Percentiles rank a stretch among this genome's conserved stretches.
These are phyloP conservation scores for Cerastis leucographa DNA, from an alignment of 2,888 invertebrate genomes.

Conservation along the genomic window DNA sequence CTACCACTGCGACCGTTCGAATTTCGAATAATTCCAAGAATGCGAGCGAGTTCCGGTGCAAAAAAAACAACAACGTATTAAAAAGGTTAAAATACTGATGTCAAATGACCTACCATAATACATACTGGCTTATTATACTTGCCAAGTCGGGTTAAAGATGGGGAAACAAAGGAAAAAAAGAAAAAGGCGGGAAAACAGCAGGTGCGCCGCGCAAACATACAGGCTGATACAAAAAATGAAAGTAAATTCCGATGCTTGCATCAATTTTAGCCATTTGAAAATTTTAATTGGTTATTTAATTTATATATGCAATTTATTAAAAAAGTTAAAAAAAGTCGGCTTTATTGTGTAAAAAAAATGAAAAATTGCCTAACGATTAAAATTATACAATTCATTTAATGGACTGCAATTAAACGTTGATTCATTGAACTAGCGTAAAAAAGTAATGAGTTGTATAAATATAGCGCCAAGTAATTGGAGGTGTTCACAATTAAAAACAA, in stretches of 20 bases:
- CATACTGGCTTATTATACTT: slow-evolving; percentile 77
- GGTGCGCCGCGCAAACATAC: slow-evolving; percentile 75
- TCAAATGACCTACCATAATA: slow-evolving; percentile 84
- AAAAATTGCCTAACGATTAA: slow-evolving; percentile 40
- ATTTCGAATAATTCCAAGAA: slow-evolving; percentile 52
- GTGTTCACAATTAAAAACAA: slow-evolving; percentile 55
- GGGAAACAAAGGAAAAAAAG: slow-evolving; percentile 75
- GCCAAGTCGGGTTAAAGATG: slow-evolving; percentile 75
- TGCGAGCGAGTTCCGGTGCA: slow-evolving; percentile 66
- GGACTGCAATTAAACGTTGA: slow-evolving; percentile 60
- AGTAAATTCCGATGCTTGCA: background rate
- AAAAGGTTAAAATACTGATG: slow-evolving; percentile 74
- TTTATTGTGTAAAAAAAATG: slow-evolving; percentile 20
- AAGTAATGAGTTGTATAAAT: slow-evolving; percentile 58
- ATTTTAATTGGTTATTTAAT: slow-evolving; percentile 38
- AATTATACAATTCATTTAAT: slow-evolving; percentile 45
- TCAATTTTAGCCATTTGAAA: slow-evolving; percentile 33
- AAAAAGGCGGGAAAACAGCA: slow-evolving; percentile 77
- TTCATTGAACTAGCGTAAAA: slow-evolving; percentile 51
- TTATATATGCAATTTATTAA: slow-evolving; percentile 40
- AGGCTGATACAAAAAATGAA: slow-evolving; percentile 71
- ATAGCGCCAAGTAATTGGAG: slow-evolving; percentile 58
- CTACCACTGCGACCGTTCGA: slow-evolving; percentile 36
- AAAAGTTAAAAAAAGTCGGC: slow-evolving; percentile 13
- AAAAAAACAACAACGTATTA: slow-evolving; percentile 65